Evolutionary conservation across 2,797 vertebrate species (phyloP).

Genomic region (Sebastolobus altivelis): DNA sequence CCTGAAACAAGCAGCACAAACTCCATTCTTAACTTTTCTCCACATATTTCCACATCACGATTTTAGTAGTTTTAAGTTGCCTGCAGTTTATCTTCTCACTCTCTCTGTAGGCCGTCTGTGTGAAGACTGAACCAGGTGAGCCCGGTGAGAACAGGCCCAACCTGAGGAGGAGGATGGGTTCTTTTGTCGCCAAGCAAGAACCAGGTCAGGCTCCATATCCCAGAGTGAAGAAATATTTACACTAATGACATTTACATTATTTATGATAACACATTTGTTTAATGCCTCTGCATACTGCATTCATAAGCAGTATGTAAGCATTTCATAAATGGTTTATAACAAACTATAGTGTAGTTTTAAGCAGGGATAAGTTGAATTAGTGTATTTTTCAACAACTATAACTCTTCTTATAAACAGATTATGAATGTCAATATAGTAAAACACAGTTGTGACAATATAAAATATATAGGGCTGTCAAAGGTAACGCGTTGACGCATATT

Average conservation of each 20-base stretch:
- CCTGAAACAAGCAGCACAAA: slow-evolving; percentile 65
- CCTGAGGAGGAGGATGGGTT: slow-evolving; percentile 94
- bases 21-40: background rate
- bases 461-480: no score
- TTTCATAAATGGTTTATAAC: background rate
- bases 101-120: slow-evolving; percentile 66
- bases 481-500: no score
- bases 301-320: background rate
- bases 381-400: background rate
- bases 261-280: background rate
- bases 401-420: no score
- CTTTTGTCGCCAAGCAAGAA: slow-evolving; percentile 90
- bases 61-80: background rate
- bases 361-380: background rate
- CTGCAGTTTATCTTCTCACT: background rate
- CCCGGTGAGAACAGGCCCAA: slow-evolving; percentile 88
- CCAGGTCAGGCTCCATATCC: slow-evolving; percentile 80
- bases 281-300: background rate
- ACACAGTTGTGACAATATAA: no score
- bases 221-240: background rate
- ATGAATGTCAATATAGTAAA: no score
- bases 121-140: slow-evolving; percentile 90
- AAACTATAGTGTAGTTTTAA: background rate
- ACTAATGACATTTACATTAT: background rate
- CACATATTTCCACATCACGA: background rate